phyloP scores from a whole-genome alignment of 2,113 vertebrate species.

The Aptenodytes patagonicus region DNA sequence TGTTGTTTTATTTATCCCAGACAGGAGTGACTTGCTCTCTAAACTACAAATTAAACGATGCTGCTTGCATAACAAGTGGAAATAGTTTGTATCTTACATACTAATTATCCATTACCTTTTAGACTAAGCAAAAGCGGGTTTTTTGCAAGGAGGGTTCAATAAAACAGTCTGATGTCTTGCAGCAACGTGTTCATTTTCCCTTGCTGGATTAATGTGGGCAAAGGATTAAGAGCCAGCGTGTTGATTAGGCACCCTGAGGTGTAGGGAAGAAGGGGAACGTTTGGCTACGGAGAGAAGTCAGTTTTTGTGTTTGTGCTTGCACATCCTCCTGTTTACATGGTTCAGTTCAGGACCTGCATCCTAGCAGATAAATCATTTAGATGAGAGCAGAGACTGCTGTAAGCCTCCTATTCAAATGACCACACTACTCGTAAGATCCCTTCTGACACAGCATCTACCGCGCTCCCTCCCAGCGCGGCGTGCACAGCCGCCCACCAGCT shows the following conservation, averaged over 20 bases:
- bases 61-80: constrained; percentile 65
- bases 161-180: not conserved
- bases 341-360: not conserved
- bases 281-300: not conserved
- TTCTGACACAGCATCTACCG: rapidly evolving
- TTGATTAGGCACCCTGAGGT: not conserved
- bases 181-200: not conserved
- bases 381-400: not conserved
- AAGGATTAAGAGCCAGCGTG: not conserved
- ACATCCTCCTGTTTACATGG: not conserved
- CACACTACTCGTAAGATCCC: not conserved
- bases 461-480: not conserved
- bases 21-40: constrained; percentile 39
- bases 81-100: constrained; percentile 46
- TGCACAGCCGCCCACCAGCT: not conserved
- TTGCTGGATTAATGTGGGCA: not conserved
- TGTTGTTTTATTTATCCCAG: constrained; percentile 68
- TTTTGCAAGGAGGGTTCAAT: not conserved
- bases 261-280: not conserved
- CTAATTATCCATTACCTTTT: constrained; percentile 30
- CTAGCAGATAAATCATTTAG: not conserved
- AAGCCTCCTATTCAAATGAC: not conserved
- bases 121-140: not conserved
- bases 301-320: not conserved
- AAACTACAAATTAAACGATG: constrained; percentile 57